Base-by-base conservation (phyloP, 2,888 invertebrate species). In the Noctua janthe region DNA sequence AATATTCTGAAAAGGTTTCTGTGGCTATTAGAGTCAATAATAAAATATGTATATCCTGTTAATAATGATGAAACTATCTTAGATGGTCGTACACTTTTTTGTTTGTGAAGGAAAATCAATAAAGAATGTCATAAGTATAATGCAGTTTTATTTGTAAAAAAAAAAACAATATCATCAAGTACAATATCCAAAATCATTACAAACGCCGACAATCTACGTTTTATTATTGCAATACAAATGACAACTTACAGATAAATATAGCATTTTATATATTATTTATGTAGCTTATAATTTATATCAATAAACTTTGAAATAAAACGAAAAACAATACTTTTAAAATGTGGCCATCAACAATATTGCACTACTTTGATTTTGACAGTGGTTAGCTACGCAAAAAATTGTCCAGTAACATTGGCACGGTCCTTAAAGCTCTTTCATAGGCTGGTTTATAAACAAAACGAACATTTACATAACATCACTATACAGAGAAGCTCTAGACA, bases 81-180 rank as follows among this genome's bases (percentile, higher is more conserved):
- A 85, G 82, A 88, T 83, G 76, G 82, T 81, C 82, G 71, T 78
- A 79, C 72, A 84, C 71, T 86, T 87, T 91, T 91, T 91, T 88
- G 93, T 93, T 93, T 94, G 94, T 95, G 96, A 94, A 95, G 96
- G 96, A 95, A 96, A 95, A 95, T 93, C 95, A 96, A 96, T 96
- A 96, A 96, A 96, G 93, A 93, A 92, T 93, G 92, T 93, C 93
- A 93, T 92, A 85, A 90, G 86, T 90, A 87, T 89, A 88, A 84
- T 84, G 86, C 84, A 70, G 80, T 90, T 88, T 91, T 90, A 87
- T 92, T 91, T 89, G 74, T 83, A 80, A 82, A 82, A 47, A 39
- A 29, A 62, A 47, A 47, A 82, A 74, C 66, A 74, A 76, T 70
- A 82, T 83, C 70, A 82, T 83, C 70, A 69, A 47, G 23, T 47